Evolutionary conservation across 2,113 vertebrate species (phyloP), one percentile per base, ranked within the genome.

Genomic region (Nycticryphes semicollaris): DNA sequence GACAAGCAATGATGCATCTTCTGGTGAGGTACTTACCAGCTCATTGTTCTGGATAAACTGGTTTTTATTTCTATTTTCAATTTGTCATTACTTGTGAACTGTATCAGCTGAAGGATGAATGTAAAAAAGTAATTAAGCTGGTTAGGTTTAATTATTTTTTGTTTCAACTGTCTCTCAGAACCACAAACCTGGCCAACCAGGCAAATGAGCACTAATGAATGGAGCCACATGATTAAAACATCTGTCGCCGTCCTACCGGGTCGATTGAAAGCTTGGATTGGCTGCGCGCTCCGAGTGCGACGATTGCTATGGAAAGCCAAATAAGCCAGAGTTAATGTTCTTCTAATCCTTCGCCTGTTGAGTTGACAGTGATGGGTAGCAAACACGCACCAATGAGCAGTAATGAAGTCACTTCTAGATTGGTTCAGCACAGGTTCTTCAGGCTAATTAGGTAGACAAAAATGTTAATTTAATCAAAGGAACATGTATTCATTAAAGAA

Each of bases 401-500:
- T 98, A 98, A 98, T 98, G 97, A 97, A 98, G 96, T 97, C 75
- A 31, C 96, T 96, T 92, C 95, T 81, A 93, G 96, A 98, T 98
- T 97, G 80, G 93, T 96, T 97, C 96, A 95, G 97, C 97, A 85
- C 95, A 97, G 96, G 95, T 97, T 98, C 98, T 96, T 96, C 96
- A 95, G 97, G 97, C 96, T 97, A 98, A 98, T 98, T 98, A 98
- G 95, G 94, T 89, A 97, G 97, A 96, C 97, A 98, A 97, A 98
- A 98, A 98, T 97, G 97, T 98, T 98, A 98, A 98, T 98, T 98
- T 98, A 98, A 98, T 98, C 97, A 98, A 94, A 98, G 97, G 91
- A 98, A 95, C 70, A 41, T 90, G 94, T 97, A 96, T 97, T 97
- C 97, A 97, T 98, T 98, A 98, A 98, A 97, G 91, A 90, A 97